These are phyloP conservation scores for Maniola hyperantus DNA, from an alignment of 2,888 invertebrate genomes.

Conservation along the genomic window DNA sequence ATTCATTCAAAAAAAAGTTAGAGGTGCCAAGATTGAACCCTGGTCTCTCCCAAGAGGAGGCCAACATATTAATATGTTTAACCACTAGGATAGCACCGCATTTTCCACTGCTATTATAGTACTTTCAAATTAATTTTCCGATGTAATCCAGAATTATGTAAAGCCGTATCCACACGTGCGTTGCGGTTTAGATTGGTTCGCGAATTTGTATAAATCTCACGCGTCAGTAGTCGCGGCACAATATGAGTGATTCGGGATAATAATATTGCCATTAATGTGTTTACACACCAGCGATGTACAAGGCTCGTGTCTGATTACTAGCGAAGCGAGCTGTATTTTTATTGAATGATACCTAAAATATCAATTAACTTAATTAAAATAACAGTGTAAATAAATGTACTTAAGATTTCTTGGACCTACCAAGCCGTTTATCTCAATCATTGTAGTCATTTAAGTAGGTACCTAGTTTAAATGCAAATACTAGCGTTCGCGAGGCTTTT, in stretches of 20 bases:
- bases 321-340: background rate
- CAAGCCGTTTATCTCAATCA: too few species aligned
- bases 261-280: slow-evolving; percentile 37
- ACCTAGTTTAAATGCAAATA: too few species aligned
- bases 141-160: slow-evolving; percentile 25
- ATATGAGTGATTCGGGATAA: slow-evolving; percentile 38
- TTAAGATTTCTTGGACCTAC: too few species aligned
- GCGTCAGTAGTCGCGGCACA: slow-evolving; percentile 38
- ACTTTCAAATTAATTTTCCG: slow-evolving; percentile 25
- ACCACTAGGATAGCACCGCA: too few species aligned
- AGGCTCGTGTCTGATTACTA: background rate
- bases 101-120: background rate
- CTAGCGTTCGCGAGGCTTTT: too few species aligned
- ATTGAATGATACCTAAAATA: background rate
- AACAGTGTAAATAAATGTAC: too few species aligned
- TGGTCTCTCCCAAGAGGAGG: too few species aligned
- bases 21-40: too few species aligned
- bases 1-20: too few species aligned
- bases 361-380: background rate
- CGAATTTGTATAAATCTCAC: slow-evolving; percentile 46
- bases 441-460: too few species aligned
- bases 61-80: too few species aligned
- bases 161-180: slow-evolving; percentile 28
- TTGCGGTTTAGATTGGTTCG: slow-evolving; percentile 43
- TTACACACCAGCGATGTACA: slow-evolving; percentile 11